Evolutionary conservation across 1,140 invertebrate genomes (phyloP), one percentile per base, ranked within the genome.

Genomic region (Drosophila asahinai): DNA sequence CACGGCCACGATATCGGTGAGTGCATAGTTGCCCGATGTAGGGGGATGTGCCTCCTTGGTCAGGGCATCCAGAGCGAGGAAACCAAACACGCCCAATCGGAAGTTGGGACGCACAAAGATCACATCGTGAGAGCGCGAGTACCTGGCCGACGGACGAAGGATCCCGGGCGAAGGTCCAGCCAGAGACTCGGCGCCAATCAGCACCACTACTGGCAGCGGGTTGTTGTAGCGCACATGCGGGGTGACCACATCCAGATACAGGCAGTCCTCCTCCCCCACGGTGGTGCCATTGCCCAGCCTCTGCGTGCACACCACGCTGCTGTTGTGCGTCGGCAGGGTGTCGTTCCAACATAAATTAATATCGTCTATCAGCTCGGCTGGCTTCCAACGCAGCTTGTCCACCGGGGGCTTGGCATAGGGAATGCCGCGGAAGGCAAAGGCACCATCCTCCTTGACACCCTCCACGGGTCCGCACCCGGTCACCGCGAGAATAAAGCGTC

Each of bases 81-180:
- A 98, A 9, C 97, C 97, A 17, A 98, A 95, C 14, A 96, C 93
- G 3, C 96, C 97, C 48, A 97, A 79, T 77, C 96, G 94, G 91
- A 98, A 97, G 73, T 97, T 97, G 4, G 97, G 96, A 64, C 96
- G 94, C 1, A 98, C 97, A 83, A 97, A 97, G 12, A 98, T 95
- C 7, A 98, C 96, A 81, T 97, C 96, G 61, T 96, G 95, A 2
- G 96, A 95, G 58, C 95, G 94, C 0, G 96, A 95, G 9, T 97
- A 94, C 42, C 95, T 93, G 1, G 96, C 94, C 1, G 96, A 95
- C 0, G 96, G 95, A 75, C 95, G 94, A 77, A 95, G 93, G 3
- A 94, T 93, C 0, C 94, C 95, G 0, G 96, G 95, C 3, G 96
- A 95, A 0, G 95, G 96, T 1, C 97, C 96, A n/a, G 94, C 95